phyloP scores from a whole-genome alignment of 2,113 vertebrate genomes.

The Pedionomus torquatus region DNA sequence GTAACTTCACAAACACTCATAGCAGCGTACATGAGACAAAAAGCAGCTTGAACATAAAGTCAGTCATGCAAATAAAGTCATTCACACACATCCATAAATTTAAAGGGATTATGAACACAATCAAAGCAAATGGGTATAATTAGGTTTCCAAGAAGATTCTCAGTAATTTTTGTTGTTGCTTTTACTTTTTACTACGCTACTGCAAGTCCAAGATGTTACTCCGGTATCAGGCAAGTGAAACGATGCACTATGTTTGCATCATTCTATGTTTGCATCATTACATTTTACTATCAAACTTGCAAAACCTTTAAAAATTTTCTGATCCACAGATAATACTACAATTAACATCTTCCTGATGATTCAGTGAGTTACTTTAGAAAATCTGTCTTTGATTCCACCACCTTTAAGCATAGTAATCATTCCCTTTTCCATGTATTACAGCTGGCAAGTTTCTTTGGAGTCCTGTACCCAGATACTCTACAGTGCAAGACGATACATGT shows the following conservation, averaged over 20 bases:
- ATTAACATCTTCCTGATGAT: background rate
- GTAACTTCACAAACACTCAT: background rate
- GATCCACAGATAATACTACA: background rate
- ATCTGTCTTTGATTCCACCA: background rate
- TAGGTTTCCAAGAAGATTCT: background rate
- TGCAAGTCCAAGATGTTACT: background rate
- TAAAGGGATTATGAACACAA: background rate
- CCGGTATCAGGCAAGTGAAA: background rate
- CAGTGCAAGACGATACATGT: background rate
- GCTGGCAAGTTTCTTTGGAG: background rate
- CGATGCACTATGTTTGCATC: background rate
- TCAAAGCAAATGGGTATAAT: background rate
- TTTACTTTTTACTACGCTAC: background rate
- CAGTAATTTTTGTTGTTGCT: background rate
- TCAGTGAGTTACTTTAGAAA: background rate
- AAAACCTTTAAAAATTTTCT: conserved; percentile 5
- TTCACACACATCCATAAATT: background rate
- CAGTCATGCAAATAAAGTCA: background rate
- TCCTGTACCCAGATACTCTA: background rate
- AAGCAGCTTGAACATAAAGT: background rate
- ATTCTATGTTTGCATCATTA: background rate
- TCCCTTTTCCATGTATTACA: background rate
- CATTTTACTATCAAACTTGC: background rate
- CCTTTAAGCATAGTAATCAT: background rate
- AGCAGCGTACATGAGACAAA: background rate